phyloP scores from a whole-genome alignment of 2,113 vertebrate species.

The Ascaphus truei region DNA sequence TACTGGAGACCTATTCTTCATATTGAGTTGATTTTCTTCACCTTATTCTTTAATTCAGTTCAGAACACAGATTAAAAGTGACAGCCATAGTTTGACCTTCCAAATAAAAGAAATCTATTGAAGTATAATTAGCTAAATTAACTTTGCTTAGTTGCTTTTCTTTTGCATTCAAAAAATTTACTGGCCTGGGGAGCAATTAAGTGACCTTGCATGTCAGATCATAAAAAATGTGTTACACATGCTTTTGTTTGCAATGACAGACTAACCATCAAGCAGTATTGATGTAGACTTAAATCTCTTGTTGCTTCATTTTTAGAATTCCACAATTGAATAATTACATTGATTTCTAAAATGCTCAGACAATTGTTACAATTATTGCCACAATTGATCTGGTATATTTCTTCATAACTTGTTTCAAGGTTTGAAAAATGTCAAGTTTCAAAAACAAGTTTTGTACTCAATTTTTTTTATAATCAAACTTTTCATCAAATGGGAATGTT shows the following conservation, averaged over 20 bases:
- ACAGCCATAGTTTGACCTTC: conserved; percentile 26
- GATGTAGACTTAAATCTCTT: conserved; percentile 27
- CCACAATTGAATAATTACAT: conserved; percentile 35
- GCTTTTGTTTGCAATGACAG: conserved; percentile 31
- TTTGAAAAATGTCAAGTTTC: conserved; percentile 6
- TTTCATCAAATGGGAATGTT: background rate
- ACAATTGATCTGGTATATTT: conserved; percentile 25
- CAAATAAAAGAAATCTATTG: conserved; percentile 34
- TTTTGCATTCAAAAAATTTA: conserved; percentile 33
- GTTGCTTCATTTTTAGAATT: conserved; percentile 23
- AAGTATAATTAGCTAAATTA: conserved; percentile 43
- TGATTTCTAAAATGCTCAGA: conserved; percentile 27
- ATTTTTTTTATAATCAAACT: conserved; percentile 7
- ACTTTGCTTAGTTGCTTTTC: conserved; percentile 36
- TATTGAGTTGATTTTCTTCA: background rate
- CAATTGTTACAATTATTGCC: conserved; percentile 25
- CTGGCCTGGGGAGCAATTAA: conserved; percentile 32
- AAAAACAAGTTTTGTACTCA: conserved; percentile 17
- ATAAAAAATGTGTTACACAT: conserved; percentile 42
- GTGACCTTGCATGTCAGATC: conserved; percentile 29
- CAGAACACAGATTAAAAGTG: conserved; percentile 28
- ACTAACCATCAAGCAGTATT: conserved; percentile 26
- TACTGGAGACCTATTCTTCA: background rate
- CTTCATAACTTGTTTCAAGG: conserved; percentile 9
- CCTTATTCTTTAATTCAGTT: conserved; percentile 12